These are phyloP conservation scores for Epinotia brunnichana DNA, from an alignment of 2,888 invertebrate species.

Conservation along the genomic window DNA sequence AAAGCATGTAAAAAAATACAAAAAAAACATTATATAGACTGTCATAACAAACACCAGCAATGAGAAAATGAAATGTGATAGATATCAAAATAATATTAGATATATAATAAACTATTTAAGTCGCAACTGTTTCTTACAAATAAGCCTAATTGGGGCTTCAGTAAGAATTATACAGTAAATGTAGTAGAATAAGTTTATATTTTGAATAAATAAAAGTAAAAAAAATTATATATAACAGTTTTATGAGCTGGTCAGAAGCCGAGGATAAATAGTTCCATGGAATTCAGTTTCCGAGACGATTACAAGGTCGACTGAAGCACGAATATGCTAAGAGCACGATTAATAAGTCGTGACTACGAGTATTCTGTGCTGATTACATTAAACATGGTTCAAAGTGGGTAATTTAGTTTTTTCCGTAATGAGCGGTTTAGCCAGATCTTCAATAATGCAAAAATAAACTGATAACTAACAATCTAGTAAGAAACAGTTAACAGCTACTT, in stretches of 20 bases:
- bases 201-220: too few species aligned
- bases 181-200: too few species aligned
- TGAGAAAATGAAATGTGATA: too few species aligned
- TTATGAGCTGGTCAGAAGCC: conserved; percentile 19
- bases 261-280: conserved; percentile 11
- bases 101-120: too few species aligned
- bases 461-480: neutral
- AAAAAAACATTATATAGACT: too few species aligned
- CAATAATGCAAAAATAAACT: conserved; percentile 1
- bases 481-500: neutral
- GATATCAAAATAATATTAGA: too few species aligned
- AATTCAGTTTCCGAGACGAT: conserved; percentile 51
- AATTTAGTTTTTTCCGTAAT: conserved; percentile 45
- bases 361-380: conserved; percentile 50
- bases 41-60: too few species aligned
- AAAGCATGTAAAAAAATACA: too few species aligned
- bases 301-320: conserved; percentile 60
- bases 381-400: conserved; percentile 46
- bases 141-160: too few species aligned
- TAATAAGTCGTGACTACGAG: conserved; percentile 54
- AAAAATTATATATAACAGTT: conserved; percentile 25
- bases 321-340: conserved; percentile 55
- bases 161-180: too few species aligned
- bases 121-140: too few species aligned
- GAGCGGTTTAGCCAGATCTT: neutral